Percentiles rank a stretch among this genome's conserved stretches.
phyloP scores from a whole-genome alignment of 2,113 vertebrate species.

The Stigmatopora argus region DNA sequence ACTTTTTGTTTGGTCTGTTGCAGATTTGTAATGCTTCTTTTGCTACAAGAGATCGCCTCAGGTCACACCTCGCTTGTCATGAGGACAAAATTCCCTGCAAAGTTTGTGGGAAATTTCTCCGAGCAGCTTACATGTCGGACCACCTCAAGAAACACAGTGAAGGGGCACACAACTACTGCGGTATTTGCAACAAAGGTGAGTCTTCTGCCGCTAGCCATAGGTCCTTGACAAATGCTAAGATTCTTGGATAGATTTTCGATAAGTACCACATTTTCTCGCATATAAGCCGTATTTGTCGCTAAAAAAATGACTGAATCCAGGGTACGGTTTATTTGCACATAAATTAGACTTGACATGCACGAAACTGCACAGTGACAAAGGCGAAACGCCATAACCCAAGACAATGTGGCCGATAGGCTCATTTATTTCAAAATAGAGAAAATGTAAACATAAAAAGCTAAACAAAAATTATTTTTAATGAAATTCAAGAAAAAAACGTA shows the following conservation, averaged over 20 bases:
- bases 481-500: no score
- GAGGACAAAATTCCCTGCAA: slow-evolving; percentile 99
- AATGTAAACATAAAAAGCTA: no score
- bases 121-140: slow-evolving; percentile 97
- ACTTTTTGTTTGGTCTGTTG: slow-evolving; percentile 30
- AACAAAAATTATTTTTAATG: no score
- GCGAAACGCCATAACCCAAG: no score
- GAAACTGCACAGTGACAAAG: no score
- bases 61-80: slow-evolving; percentile 95
- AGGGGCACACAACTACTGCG: slow-evolving; percentile 97
- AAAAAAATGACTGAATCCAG: no score
- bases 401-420: no score
- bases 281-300: no score
- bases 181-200: slow-evolving; percentile 99
- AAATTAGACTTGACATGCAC: no score
- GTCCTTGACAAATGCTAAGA: background rate
- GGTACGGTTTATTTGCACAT: no score
- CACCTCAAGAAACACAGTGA: slow-evolving; percentile 98
- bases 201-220: background rate
- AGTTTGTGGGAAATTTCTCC: slow-evolving; percentile 95
- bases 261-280: background rate
- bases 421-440: no score
- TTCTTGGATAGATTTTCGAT: background rate
- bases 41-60: slow-evolving; percentile 94
- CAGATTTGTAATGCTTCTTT: slow-evolving; percentile 98